Evolutionary conservation across 2,888 invertebrate genomes (phyloP).

Genomic region (Drosophila emarginata): DNA sequence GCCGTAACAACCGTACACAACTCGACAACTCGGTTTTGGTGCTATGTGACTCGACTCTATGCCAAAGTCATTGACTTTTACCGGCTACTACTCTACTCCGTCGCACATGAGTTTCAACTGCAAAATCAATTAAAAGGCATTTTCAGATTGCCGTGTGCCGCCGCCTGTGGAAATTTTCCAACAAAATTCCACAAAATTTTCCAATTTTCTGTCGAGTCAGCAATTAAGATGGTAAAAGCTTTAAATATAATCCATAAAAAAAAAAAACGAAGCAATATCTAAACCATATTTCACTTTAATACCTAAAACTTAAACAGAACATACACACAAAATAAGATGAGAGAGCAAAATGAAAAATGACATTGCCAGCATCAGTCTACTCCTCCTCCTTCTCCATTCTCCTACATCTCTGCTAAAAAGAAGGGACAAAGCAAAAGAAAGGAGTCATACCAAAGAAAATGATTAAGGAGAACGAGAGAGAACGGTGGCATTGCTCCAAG

Average conservation of each 20-base stretch:
- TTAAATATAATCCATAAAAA: slow-evolving; percentile 30
- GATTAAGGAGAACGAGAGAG: background rate
- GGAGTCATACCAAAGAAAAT: background rate
- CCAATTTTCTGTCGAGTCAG: slow-evolving; percentile 23
- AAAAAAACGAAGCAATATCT: background rate
- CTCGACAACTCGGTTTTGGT: background rate
- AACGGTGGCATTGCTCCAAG: background rate
- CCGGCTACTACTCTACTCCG: slow-evolving; percentile 5
- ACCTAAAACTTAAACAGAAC: slow-evolving; percentile 42
- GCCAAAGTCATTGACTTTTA: slow-evolving; percentile 66
- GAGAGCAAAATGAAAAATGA: slow-evolving; percentile 61
- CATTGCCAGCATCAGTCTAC: slow-evolving; percentile 24
- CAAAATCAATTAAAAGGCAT: slow-evolving; percentile 74
- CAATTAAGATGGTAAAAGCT: slow-evolving; percentile 38
- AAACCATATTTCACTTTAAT: slow-evolving; percentile 66
- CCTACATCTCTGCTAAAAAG: slow-evolving; percentile 28
- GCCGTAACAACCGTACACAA: background rate
- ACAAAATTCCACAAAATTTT: slow-evolving; percentile 1
- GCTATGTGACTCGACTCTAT: slow-evolving; percentile 23
- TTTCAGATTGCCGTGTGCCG: slow-evolving; percentile 57
- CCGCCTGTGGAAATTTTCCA: slow-evolving; percentile 17
- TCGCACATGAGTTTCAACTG: background rate
- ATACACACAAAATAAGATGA: background rate
- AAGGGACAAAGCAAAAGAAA: slow-evolving; percentile 42
- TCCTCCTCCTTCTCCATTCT: too few species aligned